Conservation (phyloP, 2,888 invertebrate species). For the Elysia crispata region DNA sequence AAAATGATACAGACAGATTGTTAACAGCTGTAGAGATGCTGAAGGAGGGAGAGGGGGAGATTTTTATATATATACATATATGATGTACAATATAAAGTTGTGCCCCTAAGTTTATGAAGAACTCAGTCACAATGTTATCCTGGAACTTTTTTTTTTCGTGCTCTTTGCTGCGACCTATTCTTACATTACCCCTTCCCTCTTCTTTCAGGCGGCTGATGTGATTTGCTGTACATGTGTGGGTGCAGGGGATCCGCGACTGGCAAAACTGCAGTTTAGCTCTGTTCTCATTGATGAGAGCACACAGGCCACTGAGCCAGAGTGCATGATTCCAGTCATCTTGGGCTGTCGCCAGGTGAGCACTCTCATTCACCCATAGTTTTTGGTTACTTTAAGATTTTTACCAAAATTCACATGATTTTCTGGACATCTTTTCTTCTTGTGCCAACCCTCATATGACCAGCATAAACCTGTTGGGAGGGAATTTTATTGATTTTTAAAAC, state of each 20-base stretch:
- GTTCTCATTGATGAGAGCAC: conserved; percentile 98
- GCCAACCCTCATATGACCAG: too few relatives aligned
- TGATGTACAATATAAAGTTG: too few relatives aligned
- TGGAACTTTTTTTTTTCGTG: too few relatives aligned
- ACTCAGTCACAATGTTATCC: background rate
- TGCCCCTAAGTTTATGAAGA: background rate
- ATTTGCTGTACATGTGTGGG: conserved; percentile 99
- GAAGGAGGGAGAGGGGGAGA: too few relatives aligned
- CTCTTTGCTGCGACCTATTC: too few relatives aligned
- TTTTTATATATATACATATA: too few relatives aligned
- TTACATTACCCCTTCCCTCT: background rate
- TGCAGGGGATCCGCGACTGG: conserved; percentile 96
- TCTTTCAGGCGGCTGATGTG: conserved; percentile 90
- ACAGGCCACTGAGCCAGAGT: conserved; percentile 96
- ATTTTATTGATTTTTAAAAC: background rate
- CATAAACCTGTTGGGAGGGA: background rate
- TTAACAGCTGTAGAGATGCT: too few relatives aligned
- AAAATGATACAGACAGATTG: too few relatives aligned
- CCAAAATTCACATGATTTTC: too few relatives aligned
- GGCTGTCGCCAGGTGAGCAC: conserved; percentile 90
- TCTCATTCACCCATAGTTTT: background rate
- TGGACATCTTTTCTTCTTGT: too few relatives aligned
- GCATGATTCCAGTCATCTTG: conserved; percentile 98
- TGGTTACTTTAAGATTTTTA: too few relatives aligned
- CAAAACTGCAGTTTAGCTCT: conserved; percentile 94